These are phyloP conservation scores for Physocephala rufipes DNA, from an alignment of 2,888 invertebrate species.

Conservation along the genomic window DNA sequence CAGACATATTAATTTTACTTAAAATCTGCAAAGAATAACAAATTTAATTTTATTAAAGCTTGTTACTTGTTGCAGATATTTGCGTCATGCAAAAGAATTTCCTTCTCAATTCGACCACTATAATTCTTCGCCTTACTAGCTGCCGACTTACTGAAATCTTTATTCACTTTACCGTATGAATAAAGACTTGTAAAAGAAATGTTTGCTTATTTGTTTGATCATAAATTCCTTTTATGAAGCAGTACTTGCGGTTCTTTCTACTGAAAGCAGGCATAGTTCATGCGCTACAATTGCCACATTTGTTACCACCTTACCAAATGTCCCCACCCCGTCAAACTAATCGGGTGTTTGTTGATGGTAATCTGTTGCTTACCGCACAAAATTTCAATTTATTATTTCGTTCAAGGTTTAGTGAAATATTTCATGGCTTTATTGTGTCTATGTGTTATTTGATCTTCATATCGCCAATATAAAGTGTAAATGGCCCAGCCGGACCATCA, in stretches of 20 bases:
- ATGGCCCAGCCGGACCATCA: background rate
- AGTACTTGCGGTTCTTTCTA: slow-evolving; percentile 10
- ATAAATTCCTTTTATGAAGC: slow-evolving; percentile 33
- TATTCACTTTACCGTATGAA: too few species aligned
- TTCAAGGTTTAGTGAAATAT: slow-evolving; percentile 35
- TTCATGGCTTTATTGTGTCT: slow-evolving; percentile 24
- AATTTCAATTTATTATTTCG: slow-evolving; percentile 39
- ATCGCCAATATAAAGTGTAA: background rate
- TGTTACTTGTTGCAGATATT: too few species aligned
- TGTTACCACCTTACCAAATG: background rate
- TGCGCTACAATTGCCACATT: background rate
- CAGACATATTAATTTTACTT: too few species aligned
- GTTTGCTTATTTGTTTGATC: slow-evolving; percentile 17
- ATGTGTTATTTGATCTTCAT: background rate
- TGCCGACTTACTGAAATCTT: too few species aligned
- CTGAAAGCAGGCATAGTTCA: background rate
- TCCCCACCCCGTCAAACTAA: slow-evolving; percentile 1
- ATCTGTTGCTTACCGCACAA: background rate
- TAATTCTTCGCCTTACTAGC: too few species aligned
- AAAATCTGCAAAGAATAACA: too few species aligned
- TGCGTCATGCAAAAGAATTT: too few species aligned
- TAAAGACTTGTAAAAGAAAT: background rate
- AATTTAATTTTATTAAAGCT: too few species aligned
- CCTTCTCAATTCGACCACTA: too few species aligned
- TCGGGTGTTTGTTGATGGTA: background rate